Conservation (phyloP, 2,888 invertebrate species). For the Thysanoteuthis rhombus region DNA sequence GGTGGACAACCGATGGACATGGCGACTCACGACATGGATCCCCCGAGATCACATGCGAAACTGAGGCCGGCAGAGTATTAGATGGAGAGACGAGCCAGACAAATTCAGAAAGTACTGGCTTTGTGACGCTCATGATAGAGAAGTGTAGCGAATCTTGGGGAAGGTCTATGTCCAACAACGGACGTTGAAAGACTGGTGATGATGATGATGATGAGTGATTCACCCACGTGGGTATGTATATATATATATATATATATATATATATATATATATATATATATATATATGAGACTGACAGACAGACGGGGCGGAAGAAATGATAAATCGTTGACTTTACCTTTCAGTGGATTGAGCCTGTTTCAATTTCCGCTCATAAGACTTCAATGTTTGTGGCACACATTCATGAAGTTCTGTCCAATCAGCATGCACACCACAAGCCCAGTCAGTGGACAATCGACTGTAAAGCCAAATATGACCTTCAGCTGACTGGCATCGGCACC, state of each 20-base stretch:
- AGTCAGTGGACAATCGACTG: not conserved
- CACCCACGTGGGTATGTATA: not conserved
- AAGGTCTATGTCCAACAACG: too few relatives aligned
- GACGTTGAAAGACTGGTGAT: too few relatives aligned
- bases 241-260: not conserved
- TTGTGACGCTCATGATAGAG: too few relatives aligned
- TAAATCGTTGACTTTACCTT: not conserved
- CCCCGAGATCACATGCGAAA: too few relatives aligned
- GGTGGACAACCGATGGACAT: too few relatives aligned
- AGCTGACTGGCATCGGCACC: not conserved
- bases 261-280: not conserved
- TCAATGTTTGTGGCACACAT: not conserved
- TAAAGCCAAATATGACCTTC: not conserved
- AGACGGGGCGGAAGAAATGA: not conserved
- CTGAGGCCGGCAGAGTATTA: too few relatives aligned
- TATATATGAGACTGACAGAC: not conserved
- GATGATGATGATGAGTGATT: too few relatives aligned
- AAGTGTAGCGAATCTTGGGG: too few relatives aligned
- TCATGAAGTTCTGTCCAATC: conserved; percentile 26
- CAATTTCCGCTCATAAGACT: not conserved
- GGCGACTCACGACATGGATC: too few relatives aligned
- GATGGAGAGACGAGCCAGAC: too few relatives aligned
- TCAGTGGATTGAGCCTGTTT: not conserved
- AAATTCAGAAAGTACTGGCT: too few relatives aligned
- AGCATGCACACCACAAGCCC: conserved; percentile 15